Evolutionary conservation across 2,797 vertebrate species (phyloP).

Genomic region (Argentina silus): DNA sequence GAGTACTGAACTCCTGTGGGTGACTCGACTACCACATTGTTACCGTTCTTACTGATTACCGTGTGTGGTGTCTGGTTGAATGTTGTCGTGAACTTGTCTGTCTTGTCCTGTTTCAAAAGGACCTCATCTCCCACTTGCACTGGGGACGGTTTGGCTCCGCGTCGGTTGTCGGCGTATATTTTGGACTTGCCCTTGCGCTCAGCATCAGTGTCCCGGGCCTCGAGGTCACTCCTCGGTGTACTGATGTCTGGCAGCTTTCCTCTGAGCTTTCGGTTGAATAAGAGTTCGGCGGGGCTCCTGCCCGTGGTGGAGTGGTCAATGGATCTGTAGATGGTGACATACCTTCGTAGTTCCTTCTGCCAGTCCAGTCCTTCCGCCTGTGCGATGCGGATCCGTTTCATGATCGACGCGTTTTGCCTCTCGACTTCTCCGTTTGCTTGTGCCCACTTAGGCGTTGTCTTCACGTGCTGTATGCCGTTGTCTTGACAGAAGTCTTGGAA

Average conservation of each 20-base stretch:
- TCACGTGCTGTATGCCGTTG: too few species aligned
- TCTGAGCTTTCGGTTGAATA: slow-evolving; percentile 20
- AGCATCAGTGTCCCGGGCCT: neutral
- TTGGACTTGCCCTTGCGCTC: neutral
- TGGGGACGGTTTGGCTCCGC: slow-evolving; percentile 10
- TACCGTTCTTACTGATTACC: slow-evolving; percentile 13
- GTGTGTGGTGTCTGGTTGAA: slow-evolving; percentile 15
- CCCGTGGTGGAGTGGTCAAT: neutral
- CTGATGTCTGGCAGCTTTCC: slow-evolving; percentile 8
- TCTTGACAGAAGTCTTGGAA: neutral
- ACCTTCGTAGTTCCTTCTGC: neutral
- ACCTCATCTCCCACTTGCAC: slow-evolving; percentile 2
- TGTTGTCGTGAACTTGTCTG: slow-evolving; percentile 11
- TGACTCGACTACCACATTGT: slow-evolving; percentile 13
- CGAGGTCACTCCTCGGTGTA: slow-evolving; percentile 18
- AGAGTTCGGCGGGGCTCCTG: slow-evolving; percentile 4
- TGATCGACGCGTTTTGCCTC: slow-evolving; percentile 1
- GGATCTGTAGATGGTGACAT: slow-evolving; percentile 6
- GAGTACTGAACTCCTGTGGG: slow-evolving; percentile 3
- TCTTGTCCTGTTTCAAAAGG: neutral
- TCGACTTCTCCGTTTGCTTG: slow-evolving; percentile 14
- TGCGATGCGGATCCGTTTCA: slow-evolving; percentile 10
- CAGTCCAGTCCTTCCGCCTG: slow-evolving; percentile 16
- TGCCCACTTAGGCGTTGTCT: neutral
- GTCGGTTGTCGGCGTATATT: neutral